These are phyloP conservation scores for Rhodeus uyekii DNA, from an alignment of 2,797 vertebrate genomes.

Conservation along the genomic window DNA sequence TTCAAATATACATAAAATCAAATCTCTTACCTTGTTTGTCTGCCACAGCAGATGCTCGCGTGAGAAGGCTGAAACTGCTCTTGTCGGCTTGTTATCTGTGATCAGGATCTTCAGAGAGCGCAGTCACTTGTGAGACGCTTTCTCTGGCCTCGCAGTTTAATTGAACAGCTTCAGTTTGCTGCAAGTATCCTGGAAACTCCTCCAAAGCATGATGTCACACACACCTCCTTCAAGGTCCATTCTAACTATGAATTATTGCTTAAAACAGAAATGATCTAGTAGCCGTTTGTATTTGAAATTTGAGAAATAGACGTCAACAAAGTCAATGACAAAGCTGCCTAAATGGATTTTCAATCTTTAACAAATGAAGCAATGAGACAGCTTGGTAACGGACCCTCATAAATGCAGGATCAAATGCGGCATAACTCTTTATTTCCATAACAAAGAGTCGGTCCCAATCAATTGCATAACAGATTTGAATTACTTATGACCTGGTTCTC, in stretches of 20 bases:
- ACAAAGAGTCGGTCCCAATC: slow-evolving; percentile 57
- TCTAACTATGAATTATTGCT: background rate
- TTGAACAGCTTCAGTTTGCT: slow-evolving; percentile 63
- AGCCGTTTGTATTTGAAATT: background rate
- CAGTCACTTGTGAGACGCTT: slow-evolving; percentile 46
- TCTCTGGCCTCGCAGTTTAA: slow-evolving; percentile 60
- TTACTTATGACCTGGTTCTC: slow-evolving; percentile 39
- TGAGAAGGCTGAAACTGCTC: slow-evolving; percentile 34
- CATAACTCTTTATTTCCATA: slow-evolving; percentile 57
- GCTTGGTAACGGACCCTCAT: slow-evolving; percentile 36
- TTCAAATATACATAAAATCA: background rate
- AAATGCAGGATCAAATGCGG: slow-evolving; percentile 38
- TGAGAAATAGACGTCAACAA: background rate
- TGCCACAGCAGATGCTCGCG: slow-evolving; percentile 1
- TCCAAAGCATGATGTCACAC: slow-evolving; percentile 69
- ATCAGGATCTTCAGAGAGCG: slow-evolving; percentile 27
- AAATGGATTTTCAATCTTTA: background rate
- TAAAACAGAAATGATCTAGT: background rate
- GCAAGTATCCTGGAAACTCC: slow-evolving; percentile 72
- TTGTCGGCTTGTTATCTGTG: slow-evolving; percentile 66
- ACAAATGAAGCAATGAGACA: background rate
- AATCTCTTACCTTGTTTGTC: slow-evolving; percentile 46
- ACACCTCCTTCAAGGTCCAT: slow-evolving; percentile 9
- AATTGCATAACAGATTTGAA: slow-evolving; percentile 48
- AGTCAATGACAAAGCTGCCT: background rate